A percentile compares a stretch with the other conserved stretches of the same genome.
Conservation (phyloP, 1,140 invertebrate genomes). For the Muscidifurax raptorellus region DNA sequence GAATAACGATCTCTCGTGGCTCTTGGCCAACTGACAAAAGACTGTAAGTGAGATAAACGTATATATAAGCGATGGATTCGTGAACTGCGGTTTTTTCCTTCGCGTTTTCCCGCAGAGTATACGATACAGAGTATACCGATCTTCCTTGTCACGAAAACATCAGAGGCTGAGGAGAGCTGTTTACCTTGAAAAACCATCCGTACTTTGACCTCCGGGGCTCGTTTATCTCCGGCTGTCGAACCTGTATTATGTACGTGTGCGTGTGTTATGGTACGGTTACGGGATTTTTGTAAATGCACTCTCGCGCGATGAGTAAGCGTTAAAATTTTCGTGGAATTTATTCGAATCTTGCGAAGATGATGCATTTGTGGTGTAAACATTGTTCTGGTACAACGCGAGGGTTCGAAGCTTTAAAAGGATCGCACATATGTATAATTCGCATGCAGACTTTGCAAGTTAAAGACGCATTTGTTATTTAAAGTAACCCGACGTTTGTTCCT, state of each 20-base stretch:
- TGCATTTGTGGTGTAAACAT: neutral
- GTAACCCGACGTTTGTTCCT: neutral
- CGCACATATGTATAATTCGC: neutral
- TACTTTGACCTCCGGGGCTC: conserved; percentile 64
- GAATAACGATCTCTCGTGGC: neutral
- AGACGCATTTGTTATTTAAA: neutral
- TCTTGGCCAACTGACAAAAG: too few species aligned
- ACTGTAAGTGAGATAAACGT: too few species aligned
- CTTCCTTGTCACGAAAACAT: neutral
- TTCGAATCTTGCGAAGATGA: too few species aligned
- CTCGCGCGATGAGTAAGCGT: too few species aligned
- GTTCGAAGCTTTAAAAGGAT: neutral
- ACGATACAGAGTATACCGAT: too few species aligned
- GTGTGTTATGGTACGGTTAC: neutral
- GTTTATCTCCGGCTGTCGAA: neutral
- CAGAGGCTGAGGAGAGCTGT: conserved; percentile 54
- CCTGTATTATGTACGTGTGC: neutral
- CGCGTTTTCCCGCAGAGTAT: too few species aligned
- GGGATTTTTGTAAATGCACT: too few species aligned
- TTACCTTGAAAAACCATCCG: conserved; percentile 67
- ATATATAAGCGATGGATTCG: neutral
- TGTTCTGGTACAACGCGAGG: too few species aligned
- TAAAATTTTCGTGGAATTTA: too few species aligned
- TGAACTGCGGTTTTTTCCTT: conserved; percentile 9
- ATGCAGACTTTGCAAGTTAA: neutral